phyloP scores from a whole-genome alignment of 2,888 invertebrate species.

The Drosophila leonis region DNA sequence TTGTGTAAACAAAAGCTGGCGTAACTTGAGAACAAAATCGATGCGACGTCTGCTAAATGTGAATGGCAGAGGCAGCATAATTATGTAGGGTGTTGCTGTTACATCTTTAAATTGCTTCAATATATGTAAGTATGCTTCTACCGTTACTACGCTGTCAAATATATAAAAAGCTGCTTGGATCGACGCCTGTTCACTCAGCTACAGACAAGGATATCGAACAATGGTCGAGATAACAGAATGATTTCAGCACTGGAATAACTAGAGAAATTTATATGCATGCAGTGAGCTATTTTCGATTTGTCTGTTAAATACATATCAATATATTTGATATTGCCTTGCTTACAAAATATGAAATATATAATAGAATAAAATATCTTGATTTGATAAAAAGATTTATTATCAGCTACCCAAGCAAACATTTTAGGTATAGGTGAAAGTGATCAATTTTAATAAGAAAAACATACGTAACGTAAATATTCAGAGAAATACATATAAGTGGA shows the following conservation, averaged over 20 bases:
- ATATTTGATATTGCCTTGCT: too few species aligned
- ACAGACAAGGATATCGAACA: background rate
- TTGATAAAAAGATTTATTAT: too few species aligned
- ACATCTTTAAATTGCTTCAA: slow-evolving; percentile 33
- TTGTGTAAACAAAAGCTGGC: slow-evolving; percentile 77
- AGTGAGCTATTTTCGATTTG: background rate
- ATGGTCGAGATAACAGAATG: background rate
- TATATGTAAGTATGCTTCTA: background rate
- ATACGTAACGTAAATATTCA: background rate
- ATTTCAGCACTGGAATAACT: background rate
- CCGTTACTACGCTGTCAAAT: background rate
- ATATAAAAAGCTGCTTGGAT: background rate
- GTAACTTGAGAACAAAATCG: slow-evolving; percentile 79
- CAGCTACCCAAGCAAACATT: too few species aligned
- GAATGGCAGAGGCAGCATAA: slow-evolving; percentile 33
- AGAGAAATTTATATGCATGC: background rate
- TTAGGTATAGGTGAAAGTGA: background rate
- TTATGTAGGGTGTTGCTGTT: slow-evolving; percentile 44
- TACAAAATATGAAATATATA: too few species aligned
- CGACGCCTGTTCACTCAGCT: background rate
- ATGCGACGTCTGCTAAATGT: slow-evolving; percentile 46
- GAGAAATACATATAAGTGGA: background rate
- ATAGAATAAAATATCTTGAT: too few species aligned
- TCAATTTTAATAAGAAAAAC: too few species aligned
- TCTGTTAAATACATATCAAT: background rate